Evolutionary conservation across 2,797 vertebrate species (phyloP), one percentile per base, ranked within the genome.

Genomic region (Lophius americanus): DNA sequence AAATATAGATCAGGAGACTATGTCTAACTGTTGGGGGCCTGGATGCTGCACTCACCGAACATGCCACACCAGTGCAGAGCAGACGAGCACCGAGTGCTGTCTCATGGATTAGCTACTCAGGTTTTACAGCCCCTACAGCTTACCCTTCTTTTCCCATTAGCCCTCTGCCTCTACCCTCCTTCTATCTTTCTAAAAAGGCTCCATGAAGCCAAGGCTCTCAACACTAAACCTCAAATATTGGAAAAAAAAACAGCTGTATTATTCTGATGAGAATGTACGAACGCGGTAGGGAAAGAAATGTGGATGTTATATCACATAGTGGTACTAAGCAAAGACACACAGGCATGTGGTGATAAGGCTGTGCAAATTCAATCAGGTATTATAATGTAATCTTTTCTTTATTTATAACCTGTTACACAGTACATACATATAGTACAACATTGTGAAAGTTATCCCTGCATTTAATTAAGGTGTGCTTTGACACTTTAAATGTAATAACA

Each of bases 1-100:
- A 92, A 92, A 93, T 91, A 90, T 89, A 91, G 89, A 93, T 93
- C 86, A 88, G 90, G 86, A 86, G 77, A 70, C 80, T 83, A 35
- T 10, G 85, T 88, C 78, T 89, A 80, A 76, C 82, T 78, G 82
- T 78, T 3, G 51, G 67, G 81, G 57, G 56, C 75, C 66, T 58
- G 70, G 59, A 87, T 82, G 84, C 76, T 68, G 70, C 75, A 53
- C 70, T 78, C 2, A 50, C 56, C 5, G 46, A 37, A 78, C 65
- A 6, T 7, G 80, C 70, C 78, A 75, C 75, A 35, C 78, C 75
- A 73, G 81, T 63, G 86, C 77, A 62, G 65, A 77, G 70, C 71
- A 81, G 86, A 81, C 14, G 77, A 83, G 77, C 47, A 11, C 80
- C 64, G 81, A 81, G 78, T 43, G 56, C 62, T 60, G 7, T 81